phyloP scores from a whole-genome alignment of 2,113 vertebrate species.

The Sinocyclocheilus anophthalmus region DNA sequence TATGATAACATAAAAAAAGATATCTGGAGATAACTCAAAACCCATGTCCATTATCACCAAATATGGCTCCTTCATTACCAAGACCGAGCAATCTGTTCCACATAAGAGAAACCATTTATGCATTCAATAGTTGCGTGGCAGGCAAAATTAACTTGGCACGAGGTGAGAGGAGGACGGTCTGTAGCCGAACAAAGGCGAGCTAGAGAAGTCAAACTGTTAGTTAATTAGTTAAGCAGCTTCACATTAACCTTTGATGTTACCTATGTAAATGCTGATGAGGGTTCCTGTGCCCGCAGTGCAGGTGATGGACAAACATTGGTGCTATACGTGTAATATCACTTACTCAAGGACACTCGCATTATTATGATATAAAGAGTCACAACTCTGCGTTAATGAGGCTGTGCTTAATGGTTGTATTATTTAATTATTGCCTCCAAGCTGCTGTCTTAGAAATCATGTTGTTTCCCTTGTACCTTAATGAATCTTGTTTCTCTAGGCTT shows the following conservation, averaged over 20 bases:
- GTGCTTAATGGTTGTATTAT: slow-evolving; percentile 37
- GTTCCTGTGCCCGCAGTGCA: background rate
- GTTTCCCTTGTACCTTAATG: slow-evolving; percentile 25
- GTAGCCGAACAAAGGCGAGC: slow-evolving; percentile 24
- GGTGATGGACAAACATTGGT: slow-evolving; percentile 13
- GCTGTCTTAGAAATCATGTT: slow-evolving; percentile 18
- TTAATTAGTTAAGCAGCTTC: slow-evolving; percentile 56
- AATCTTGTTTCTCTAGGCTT: background rate
- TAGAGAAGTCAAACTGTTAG: slow-evolving; percentile 51
- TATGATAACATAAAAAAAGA: slow-evolving; percentile 47
- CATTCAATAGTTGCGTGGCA: slow-evolving; percentile 23
- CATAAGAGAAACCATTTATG: slow-evolving; percentile 42
- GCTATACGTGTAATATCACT: background rate
- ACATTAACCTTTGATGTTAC: slow-evolving; percentile 55
- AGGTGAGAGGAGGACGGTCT: background rate
- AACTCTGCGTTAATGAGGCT: slow-evolving; percentile 35
- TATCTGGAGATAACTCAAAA: slow-evolving; percentile 39
- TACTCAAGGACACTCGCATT: slow-evolving; percentile 34
- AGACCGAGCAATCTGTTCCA: slow-evolving; percentile 49
- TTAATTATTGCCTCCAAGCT: slow-evolving; percentile 44
- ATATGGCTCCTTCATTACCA: slow-evolving; percentile 5
- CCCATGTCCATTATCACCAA: slow-evolving; percentile 39
- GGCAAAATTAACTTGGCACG: slow-evolving; percentile 23
- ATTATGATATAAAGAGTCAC: slow-evolving; percentile 2
- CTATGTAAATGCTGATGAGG: slow-evolving; percentile 52